phyloP scores from a whole-genome alignment of 2,888 invertebrate genomes.

The Stenodema calcarata region DNA sequence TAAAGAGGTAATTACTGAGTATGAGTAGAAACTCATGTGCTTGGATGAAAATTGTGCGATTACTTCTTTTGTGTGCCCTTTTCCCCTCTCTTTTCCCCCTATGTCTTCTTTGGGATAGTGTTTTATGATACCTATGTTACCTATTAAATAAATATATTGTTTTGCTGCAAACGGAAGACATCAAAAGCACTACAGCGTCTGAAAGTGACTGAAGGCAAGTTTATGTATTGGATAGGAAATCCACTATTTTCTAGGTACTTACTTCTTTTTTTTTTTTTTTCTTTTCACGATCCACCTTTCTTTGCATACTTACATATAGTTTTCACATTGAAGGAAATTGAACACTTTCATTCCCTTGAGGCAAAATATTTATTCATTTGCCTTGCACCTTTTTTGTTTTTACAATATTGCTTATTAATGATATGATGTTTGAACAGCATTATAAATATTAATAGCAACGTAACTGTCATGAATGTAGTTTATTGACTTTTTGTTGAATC shows the following conservation, averaged over 20 bases:
- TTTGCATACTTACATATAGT: background rate
- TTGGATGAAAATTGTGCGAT: background rate
- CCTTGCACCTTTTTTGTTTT: too few species aligned
- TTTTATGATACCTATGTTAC: conserved; percentile 46
- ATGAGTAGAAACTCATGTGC: background rate
- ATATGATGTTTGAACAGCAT: too few species aligned
- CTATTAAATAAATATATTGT: conserved; percentile 51
- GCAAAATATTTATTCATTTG: background rate
- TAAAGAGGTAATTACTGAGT: background rate
- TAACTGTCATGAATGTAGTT: too few species aligned
- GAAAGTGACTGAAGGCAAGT: conserved; percentile 53
- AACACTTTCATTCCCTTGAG: background rate
- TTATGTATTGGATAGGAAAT: background rate
- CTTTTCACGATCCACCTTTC: background rate
- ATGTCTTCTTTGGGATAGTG: conserved; percentile 15
- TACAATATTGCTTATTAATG: too few species aligned
- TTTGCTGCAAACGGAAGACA: conserved; percentile 52
- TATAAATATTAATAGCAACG: too few species aligned
- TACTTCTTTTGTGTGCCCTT: background rate
- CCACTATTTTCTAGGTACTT: background rate
- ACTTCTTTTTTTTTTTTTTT: background rate
- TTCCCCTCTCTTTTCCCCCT: background rate
- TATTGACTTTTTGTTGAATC: too few species aligned
- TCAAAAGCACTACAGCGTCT: conserved; percentile 51
- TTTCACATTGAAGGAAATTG: background rate